Percentiles rank a stretch among this genome's conserved stretches.
Conservation (phyloP, 2,113 vertebrate genomes). For the Narcine bancroftii region DNA sequence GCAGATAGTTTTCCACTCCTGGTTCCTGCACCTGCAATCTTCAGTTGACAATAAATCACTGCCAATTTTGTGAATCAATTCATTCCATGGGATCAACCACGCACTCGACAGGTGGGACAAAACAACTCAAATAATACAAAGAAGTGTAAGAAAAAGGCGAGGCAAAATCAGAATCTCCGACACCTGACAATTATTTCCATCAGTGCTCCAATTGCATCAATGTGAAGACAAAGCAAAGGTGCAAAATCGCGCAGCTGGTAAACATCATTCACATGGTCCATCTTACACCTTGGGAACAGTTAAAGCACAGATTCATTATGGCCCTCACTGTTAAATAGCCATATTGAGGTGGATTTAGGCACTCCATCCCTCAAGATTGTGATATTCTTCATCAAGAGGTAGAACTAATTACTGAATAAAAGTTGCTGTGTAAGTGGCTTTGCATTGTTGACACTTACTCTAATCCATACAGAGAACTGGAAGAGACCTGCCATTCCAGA, state of each 20-base stretch:
- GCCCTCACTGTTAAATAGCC: not conserved
- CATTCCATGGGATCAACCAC: not conserved
- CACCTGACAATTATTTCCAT: not conserved
- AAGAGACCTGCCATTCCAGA: slow-evolving; percentile 76
- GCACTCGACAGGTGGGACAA: not conserved
- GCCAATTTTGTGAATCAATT: not conserved
- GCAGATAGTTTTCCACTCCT: too few species aligned
- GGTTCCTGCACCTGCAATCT: too few species aligned
- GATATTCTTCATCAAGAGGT: not conserved
- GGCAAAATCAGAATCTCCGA: not conserved
- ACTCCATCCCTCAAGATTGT: not conserved
- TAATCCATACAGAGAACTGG: slow-evolving; percentile 71
- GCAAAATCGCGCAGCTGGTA: not conserved
- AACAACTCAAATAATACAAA: not conserved
- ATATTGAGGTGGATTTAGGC: not conserved
- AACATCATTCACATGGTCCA: too few species aligned
- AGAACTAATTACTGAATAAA: not conserved
- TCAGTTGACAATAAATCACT: too few species aligned
- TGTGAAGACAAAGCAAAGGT: not conserved
- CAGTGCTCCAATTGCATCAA: too few species aligned
- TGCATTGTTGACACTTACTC: slow-evolving; percentile 55
- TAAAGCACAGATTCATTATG: not conserved
- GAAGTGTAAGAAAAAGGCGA: too few species aligned
- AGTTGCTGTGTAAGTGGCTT: not conserved
- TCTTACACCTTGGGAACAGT: not conserved